Base-by-base conservation (phyloP, 2,888 invertebrate species). In the Spatulosminthurus flaviceps region DNA sequence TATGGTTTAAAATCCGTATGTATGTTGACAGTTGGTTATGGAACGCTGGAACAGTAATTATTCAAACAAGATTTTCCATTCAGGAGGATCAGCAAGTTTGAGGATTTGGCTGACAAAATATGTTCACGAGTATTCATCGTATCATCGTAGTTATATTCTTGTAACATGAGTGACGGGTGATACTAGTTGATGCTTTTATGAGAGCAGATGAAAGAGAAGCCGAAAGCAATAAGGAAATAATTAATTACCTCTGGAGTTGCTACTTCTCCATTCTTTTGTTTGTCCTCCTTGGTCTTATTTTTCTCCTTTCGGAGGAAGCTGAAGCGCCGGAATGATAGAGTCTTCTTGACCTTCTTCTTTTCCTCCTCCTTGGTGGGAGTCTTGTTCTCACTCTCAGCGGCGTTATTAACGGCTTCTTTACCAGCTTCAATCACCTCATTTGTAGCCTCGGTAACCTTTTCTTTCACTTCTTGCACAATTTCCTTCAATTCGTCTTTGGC, bases 271-370 rank as follows among this genome's bases (percentile, higher is more conserved):
- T 83, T 84, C 69, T 81, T 82, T 69, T 82, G 81, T 79, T 84
- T 84, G 51, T 84, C 84, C n/a, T 83, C 83, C 79, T 84, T 84
- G n/a, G 79, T 81, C 78, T 84, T 82, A 60, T 75, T 81, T 80
- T 84, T 83, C 60, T 84, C 82, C 78, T 81, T 84, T 61, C 83
- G 80, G 76, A 84, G 82, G 79, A 84, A 84, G 78, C 83, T 83
- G 81, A 84, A 83, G 75, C 81, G 81, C 69, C 84, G 83, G 82
- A 84, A 81, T 67, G 84, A 84, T 51, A 75, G 69, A 28, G 81
- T 83, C 80, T 84, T 84, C 64, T 80, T 67, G 66, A 84, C 84
- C 81, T 84, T 84, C 74, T 82, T 83, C 81, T 84, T 83, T 74
- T 81, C 82, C n/a, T 79, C 82, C 60, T 82, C 81, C 11, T 82